Evolutionary conservation across 2,797 vertebrate species (phyloP), one percentile per base, ranked within the genome.

Genomic region (Myripristis jacobus): DNA sequence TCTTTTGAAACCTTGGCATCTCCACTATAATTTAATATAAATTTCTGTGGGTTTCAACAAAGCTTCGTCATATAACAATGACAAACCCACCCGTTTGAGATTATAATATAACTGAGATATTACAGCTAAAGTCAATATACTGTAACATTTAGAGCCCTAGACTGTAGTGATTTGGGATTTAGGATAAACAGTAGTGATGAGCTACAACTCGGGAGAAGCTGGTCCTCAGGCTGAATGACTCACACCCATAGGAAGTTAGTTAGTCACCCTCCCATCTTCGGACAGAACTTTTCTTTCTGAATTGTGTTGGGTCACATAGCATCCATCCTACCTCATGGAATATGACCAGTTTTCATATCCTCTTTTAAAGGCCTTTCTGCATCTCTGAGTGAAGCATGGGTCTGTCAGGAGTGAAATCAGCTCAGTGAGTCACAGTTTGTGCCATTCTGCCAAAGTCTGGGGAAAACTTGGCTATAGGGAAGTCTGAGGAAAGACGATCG

Each of bases 401-500:
- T 25, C 55, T 19, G 53, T 54, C 15, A n/a, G 3, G 19, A 66
- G 18, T 43, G 38, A 66, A 80, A 61, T 69, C 70, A 57, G 10
- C 24, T 59, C 22, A 29, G 0, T 68, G 66, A 72, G 34, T 70
- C 61, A 47, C 48, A 62, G 46, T 63, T 31, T 15, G 0, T 66
- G 48, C 9, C 13, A 60, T 57, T 38, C 12, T 66, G 31, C 58
- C 34, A 48, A 64, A 61, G 66, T 18, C 54, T 67, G 48, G 29
- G 38, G 27, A 51, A 22, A 47, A 57, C 75, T 74, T 46, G 61
- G 3, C 71, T 21, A 43, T 21, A 43, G 18, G 38, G 46, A 48
- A 70, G 48, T 34, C 44, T 58, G 34, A 50, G 59, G 60, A 73
- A 69, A 60, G 51, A 47, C 62, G 54, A 80, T 64, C 59, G 74